phyloP scores from a whole-genome alignment of 1,140 invertebrate species.

The Paraescarpia echinospica region DNA sequence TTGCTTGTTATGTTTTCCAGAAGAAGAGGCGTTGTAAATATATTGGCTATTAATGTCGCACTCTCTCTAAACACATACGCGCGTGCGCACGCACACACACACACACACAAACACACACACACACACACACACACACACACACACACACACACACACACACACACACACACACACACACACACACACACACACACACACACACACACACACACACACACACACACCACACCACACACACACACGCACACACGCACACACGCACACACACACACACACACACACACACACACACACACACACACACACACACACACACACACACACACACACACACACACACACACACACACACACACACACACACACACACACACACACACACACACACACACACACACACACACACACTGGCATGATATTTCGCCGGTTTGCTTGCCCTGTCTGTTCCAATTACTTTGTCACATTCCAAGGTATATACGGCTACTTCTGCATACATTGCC shows the following conservation, averaged over 20 bases:
- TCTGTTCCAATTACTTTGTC: background rate
- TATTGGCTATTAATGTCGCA: background rate
- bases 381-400: background rate
- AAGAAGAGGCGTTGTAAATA: background rate
- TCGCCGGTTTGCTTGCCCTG: background rate
- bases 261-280: constrained; percentile 18
- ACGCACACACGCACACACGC: constrained; percentile 5
- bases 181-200: no score
- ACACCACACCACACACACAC: no score
- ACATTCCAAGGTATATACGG: background rate
- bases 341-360: constrained; percentile 18
- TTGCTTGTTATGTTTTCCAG: background rate
- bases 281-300: constrained; percentile 18
- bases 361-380: constrained; percentile 18
- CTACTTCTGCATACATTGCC: constrained; percentile 13
- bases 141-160: no score
- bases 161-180: no score
- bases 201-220: no score
- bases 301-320: constrained; percentile 18
- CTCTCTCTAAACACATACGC: no score
- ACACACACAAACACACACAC: no score
- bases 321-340: constrained; percentile 18
- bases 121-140: no score
- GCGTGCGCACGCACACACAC: no score
- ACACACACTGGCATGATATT: background rate